phyloP scores from a whole-genome alignment of 2,797 vertebrate species.

The Uromys caudimaculatus region DNA sequence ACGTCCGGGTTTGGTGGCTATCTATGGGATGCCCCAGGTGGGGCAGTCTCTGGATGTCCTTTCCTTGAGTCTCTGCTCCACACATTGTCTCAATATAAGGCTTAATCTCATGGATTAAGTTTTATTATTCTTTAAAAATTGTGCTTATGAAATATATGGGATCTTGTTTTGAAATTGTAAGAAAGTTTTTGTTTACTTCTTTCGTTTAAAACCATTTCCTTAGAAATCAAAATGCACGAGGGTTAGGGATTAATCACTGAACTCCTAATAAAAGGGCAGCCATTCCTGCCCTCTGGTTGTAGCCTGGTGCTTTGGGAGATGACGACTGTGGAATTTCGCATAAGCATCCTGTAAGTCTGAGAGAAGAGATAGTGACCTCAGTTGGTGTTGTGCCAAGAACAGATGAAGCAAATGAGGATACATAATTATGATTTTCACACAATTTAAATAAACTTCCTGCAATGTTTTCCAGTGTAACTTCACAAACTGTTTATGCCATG shows the following conservation, averaged over 20 bases:
- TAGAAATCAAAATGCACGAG: neutral
- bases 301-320: neutral
- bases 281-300: accelerated
- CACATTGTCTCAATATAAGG: neutral
- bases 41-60: too few relatives aligned
- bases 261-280: neutral
- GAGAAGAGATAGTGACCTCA: neutral
- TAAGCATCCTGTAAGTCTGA: neutral
- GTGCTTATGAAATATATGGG: neutral
- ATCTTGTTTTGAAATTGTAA: neutral
- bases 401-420: neutral
- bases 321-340: neutral
- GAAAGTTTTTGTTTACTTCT: neutral
- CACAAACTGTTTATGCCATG: neutral
- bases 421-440: conserved; percentile 14
- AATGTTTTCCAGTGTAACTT: conserved; percentile 38
- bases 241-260: neutral
- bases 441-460: conserved; percentile 31
- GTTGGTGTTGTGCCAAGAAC: neutral
- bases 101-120: neutral
- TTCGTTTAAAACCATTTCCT: neutral
- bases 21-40: too few relatives aligned
- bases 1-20: too few relatives aligned
- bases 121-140: neutral
- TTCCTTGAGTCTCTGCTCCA: too few relatives aligned